Base-by-base conservation (phyloP, 2,888 invertebrate species). In the Acutogordius australiensis region DNA sequence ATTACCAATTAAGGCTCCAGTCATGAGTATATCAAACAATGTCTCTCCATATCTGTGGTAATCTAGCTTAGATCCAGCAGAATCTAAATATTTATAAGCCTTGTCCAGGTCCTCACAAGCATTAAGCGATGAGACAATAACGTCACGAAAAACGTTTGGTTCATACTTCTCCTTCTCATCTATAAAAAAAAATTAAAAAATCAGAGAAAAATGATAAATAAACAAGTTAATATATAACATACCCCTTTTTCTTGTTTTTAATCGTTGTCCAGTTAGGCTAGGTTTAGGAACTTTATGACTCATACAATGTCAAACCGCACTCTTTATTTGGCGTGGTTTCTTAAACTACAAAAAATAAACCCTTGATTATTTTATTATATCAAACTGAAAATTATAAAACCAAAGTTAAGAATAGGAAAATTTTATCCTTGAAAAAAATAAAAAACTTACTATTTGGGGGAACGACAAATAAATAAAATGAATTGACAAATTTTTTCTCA, bases 151-250 rank as follows among this genome's bases (percentile, higher is more conserved):
- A 75, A 87, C 88, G 75, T 81, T 80, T 74, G 90, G 88, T 79
- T 91, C 90, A 80, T 87, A 88, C 78, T 90, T 91, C 81, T 91
- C 90, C 81, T 85, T 90, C 82, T 90, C 90, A 90, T 90, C 90
- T 87, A 51, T 37, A 37, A 13, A 13, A 37, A 13, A 37, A 37
- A 37, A n/a, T n/a, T 37, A 37, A 37, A 37, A 37, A n/a, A 13
- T 37, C n/a, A 13, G 44, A 8, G 44, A 13, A n/a, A n/a, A n/a
- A n/a, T n/a, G n/a, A n/a, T n/a, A n/a, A n/a, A n/a, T 37, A 37
- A 37, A 37, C 37, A 37, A 13, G 37, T n/a, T n/a, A n/a, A n/a
- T n/a, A 13, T 37, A 13, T 13, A 37, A 37, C 44, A 21, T 51
- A 51, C 51, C 51, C 23, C 51, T 8, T 51, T 51, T 51, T 8